phyloP scores from a whole-genome alignment of 2,113 vertebrate species.

The Cardinalis cardinalis region DNA sequence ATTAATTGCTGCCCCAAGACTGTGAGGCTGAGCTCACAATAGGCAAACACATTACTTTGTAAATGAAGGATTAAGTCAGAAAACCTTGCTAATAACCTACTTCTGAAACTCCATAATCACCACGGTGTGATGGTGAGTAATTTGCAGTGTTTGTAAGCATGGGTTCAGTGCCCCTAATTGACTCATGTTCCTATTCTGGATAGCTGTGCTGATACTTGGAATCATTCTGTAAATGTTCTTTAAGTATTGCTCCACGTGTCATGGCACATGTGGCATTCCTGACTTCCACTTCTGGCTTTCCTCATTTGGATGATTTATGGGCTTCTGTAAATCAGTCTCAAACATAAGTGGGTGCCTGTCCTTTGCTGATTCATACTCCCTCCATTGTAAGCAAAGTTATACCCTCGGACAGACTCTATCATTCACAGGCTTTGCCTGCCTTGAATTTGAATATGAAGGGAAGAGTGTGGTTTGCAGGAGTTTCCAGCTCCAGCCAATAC shows the following conservation, averaged over 20 bases:
- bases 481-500: not conserved
- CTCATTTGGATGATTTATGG: constrained; percentile 22
- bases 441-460: constrained; percentile 1
- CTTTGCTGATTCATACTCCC: constrained; percentile 48
- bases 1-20: constrained; percentile 26
- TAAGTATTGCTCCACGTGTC: constrained; percentile 22
- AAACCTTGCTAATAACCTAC: constrained; percentile 29
- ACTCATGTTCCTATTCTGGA: constrained; percentile 37
- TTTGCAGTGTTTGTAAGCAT: not conserved
- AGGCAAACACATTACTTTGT: constrained; percentile 13
- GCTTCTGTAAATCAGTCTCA: not conserved
- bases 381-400: not conserved
- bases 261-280: constrained; percentile 8
- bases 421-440: not conserved
- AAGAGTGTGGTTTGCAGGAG: not conserved
- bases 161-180: constrained; percentile 12
- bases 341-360: not conserved
- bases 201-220: not conserved
- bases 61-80: constrained; percentile 44
- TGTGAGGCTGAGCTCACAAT: not conserved
- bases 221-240: constrained; percentile 13
- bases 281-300: constrained; percentile 24
- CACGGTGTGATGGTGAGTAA: constrained; percentile 32
- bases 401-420: not conserved
- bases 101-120: constrained; percentile 29